Conservation (phyloP, 2,797 vertebrate species). For the Morelia viridis region DNA sequence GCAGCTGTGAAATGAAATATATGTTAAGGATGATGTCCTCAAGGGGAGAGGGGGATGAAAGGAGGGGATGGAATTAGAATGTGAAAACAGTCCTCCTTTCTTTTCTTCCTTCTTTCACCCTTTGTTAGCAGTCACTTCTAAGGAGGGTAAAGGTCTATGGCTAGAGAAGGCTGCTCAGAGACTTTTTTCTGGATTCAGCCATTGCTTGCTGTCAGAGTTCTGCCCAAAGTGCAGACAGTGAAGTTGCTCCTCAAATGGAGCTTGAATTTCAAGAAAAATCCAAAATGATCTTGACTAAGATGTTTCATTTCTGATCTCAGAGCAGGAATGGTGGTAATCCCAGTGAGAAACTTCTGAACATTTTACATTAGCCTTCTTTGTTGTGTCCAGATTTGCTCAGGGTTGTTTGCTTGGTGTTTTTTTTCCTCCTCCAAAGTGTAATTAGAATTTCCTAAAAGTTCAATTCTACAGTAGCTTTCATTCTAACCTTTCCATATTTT, state of each 20-base stretch:
- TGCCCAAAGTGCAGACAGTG: not conserved
- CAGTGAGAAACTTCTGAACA: no score
- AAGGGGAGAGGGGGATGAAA: constrained; percentile 69
- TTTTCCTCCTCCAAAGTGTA: no score
- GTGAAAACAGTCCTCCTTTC: constrained; percentile 25
- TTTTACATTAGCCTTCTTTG: not conserved
- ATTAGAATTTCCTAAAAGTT: not conserved
- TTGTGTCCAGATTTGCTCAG: not conserved
- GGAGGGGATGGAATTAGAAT: constrained; percentile 25
- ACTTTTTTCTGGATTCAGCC: accelerated
- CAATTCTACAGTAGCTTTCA: not conserved
- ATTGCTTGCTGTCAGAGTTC: accelerated
- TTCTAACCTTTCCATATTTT: not conserved
- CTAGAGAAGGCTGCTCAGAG: not conserved
- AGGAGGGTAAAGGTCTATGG: accelerated
- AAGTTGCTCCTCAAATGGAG: not conserved
- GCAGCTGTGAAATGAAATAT: constrained; percentile 84
- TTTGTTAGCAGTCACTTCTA: constrained; percentile 30
- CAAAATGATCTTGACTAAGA: not conserved
- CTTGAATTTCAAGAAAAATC: not conserved
- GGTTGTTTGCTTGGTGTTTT: no score
- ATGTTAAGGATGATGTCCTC: constrained; percentile 81
- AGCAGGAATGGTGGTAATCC: not conserved
- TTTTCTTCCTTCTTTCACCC: constrained; percentile 31
- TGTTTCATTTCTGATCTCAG: not conserved